Percentiles rank a stretch among this genome's conserved stretches.
Conservation (phyloP, 1,140 invertebrate genomes). For the Cepaea nemoralis region DNA sequence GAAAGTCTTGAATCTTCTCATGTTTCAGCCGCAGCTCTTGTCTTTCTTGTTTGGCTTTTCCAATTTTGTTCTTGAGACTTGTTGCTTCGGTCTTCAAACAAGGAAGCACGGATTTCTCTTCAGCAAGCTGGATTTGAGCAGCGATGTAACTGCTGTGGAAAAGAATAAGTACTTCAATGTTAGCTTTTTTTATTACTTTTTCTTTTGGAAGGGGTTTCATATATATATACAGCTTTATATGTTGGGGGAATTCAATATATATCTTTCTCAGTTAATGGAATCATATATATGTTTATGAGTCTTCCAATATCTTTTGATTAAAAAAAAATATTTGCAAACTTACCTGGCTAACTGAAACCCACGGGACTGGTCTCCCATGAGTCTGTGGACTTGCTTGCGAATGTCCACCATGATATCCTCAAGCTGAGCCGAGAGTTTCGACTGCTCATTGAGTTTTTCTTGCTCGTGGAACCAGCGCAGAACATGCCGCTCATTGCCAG, state of each 20-base stretch:
- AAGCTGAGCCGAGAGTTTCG: slow-evolving; percentile 9
- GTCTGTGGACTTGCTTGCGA: background rate
- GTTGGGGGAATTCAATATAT: too few species aligned
- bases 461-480: slow-evolving; percentile 29
- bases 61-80: background rate
- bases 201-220: too few species aligned
- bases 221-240: too few species aligned
- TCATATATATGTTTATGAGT: too few species aligned
- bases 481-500: slow-evolving; percentile 19
- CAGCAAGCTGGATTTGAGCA: slow-evolving; percentile 4
- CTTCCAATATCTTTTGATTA: too few species aligned
- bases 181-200: too few species aligned
- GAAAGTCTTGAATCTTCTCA: slow-evolving; percentile 34
- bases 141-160: slow-evolving; percentile 18
- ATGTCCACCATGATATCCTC: slow-evolving; percentile 24
- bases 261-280: too few species aligned
- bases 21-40: slow-evolving; percentile 3
- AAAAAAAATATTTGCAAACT: background rate
- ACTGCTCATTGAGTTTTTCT: slow-evolving; percentile 25
- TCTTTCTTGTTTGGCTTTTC: slow-evolving; percentile 28
- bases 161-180: too few species aligned
- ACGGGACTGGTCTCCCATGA: background rate
- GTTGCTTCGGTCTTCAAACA: slow-evolving; percentile 11
- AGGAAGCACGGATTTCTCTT: slow-evolving; percentile 6
- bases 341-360: slow-evolving; percentile 16